These are phyloP conservation scores for Equus quagga DNA, from an alignment of 2,113 vertebrate genomes.

Conservation along the genomic window DNA sequence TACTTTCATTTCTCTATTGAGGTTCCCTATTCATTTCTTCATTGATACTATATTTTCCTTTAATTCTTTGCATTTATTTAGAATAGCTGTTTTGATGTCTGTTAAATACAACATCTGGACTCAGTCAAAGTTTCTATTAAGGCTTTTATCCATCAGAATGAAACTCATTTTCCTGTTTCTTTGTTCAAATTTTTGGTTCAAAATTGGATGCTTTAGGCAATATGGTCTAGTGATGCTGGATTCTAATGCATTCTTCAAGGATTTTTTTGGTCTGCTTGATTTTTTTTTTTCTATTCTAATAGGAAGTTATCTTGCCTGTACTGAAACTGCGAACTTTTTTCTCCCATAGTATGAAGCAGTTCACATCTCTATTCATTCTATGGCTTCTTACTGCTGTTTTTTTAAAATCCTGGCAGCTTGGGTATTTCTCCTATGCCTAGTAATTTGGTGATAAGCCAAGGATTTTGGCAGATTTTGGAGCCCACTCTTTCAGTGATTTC, in stretches of 20 bases:
- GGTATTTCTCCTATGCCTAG: not conserved
- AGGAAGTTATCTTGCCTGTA: not conserved
- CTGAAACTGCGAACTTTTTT: not conserved
- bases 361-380: not conserved
- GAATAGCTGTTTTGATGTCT: not conserved
- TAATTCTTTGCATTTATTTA: not conserved
- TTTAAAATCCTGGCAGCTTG: not conserved
- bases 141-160: not conserved
- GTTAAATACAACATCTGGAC: not conserved
- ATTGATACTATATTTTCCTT: not conserved
- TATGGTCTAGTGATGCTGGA: not conserved
- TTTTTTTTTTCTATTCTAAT: not conserved
- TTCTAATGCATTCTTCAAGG: not conserved
- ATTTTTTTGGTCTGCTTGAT: not conserved
- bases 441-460: not conserved
- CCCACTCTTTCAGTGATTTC: not conserved
- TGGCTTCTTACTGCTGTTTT: not conserved
- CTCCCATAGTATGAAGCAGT: not conserved
- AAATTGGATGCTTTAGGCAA: not conserved
- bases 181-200: not conserved
- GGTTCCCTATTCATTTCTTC: not conserved
- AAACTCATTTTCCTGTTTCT: constrained; percentile 21
- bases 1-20: not conserved
- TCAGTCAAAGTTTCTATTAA: not conserved
- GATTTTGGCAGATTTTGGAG: not conserved